Evolutionary conservation across 2,888 invertebrate species (phyloP), one percentile per base, ranked within the genome.

Genomic region (Agrochola macilenta): DNA sequence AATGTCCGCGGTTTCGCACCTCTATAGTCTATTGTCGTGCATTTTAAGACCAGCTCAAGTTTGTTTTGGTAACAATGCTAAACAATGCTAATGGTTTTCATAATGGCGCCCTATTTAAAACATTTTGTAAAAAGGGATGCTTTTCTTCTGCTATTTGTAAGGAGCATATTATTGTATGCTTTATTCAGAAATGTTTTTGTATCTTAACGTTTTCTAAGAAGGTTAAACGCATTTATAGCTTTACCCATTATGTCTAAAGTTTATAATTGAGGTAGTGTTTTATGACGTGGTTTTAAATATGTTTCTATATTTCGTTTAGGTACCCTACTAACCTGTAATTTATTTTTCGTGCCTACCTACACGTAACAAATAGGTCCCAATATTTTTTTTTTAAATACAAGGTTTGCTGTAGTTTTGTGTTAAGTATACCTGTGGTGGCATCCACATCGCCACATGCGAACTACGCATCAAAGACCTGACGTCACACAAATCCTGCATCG

Each of bases 61-160:
- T 93, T 92, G 90, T 92, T 91, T 89, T 88, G 87, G 87, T 81
- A 89, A 88, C 89, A 91, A 91, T 87, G 87, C 84, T 88, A 89
- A 90, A 90, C 89, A 90, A 88, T 90, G 90, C 91, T 91, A 90
- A 92, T 92, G 90, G 90, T 88, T 89, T 89, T 85, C 89, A 84
- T 91, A 91, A 91, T 90, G 89, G 86, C 83, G 79, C 86, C 81
- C 87, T 90, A 88, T 89, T 91, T 90, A 76, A 81, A 85, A 84
- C 82, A 77, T 87, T 88, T 87, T 85, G 54, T 79, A 75, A 80
- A 80, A 83, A 81, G 74, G 61, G 79, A 82, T 82, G 80, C 68
- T 82, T 82, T 79, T 79, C 77, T 84, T 78, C 54, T 58, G 54
- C 69, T 69, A 73, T 76, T 76, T 81, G 68, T 69, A 74, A 65